A percentile compares a stretch with the other conserved stretches of the same genome.
phyloP scores from a whole-genome alignment of 2,797 vertebrate species.

The Oreortyx pictus region DNA sequence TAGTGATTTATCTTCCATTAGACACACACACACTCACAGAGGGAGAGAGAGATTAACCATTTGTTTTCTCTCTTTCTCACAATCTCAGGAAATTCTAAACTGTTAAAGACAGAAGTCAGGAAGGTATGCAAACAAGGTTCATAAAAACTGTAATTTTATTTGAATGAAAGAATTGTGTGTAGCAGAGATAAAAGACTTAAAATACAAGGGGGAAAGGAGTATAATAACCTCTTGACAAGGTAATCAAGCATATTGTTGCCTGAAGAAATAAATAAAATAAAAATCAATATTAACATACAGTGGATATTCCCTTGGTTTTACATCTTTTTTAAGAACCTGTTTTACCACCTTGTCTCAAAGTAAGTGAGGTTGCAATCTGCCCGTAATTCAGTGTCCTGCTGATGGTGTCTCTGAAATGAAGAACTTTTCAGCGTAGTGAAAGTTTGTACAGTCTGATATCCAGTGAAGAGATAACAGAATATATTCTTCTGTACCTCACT shows the following conservation, averaged over 20 bases:
- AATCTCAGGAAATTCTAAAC: background rate
- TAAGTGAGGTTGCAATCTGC: background rate
- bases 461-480: background rate
- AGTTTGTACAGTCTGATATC: background rate
- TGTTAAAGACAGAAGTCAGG: background rate
- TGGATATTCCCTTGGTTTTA: background rate
- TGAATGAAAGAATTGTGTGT: conserved; percentile 8
- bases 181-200: background rate
- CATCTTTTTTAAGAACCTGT: background rate
- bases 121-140: conserved; percentile 13
- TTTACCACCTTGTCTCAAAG: background rate
- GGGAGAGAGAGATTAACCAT: background rate
- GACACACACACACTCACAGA: background rate
- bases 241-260: background rate
- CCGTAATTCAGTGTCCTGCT: background rate
- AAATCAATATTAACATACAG: background rate
- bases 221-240: background rate
- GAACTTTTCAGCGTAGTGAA: background rate
- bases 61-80: background rate
- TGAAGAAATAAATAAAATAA: background rate
- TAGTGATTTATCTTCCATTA: background rate
- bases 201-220: background rate
- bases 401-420: background rate
- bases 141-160: background rate
- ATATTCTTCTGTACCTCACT: background rate